Base-by-base conservation (phyloP, 2,888 invertebrate genomes). In the Leptinotarsa tumamoca region DNA sequence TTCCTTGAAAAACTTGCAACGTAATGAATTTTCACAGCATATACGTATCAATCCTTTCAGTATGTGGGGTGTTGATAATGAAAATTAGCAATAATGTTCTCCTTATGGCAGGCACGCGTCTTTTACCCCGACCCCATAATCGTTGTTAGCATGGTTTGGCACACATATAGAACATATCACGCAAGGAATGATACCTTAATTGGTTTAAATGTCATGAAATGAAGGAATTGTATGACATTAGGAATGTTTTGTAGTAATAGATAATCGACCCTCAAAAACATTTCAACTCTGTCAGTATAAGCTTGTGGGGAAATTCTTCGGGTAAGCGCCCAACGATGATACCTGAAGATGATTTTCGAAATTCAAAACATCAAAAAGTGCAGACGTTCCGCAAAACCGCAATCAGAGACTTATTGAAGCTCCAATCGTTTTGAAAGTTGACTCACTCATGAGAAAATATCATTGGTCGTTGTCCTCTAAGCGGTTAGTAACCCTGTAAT, bases 151-250 rank as follows among this genome's bases (percentile, higher is more conserved):
- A 27, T 23, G 61, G 61, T 61, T 56, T 56, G 27, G 61, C 27
- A 61, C 33, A 61, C 23, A 61, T 61, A 56, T 18, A 61, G 61
- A 61, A 4, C 33, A 27, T 27, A 61, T 14, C 17, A 61, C 61
- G 33, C 23, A 27, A n/a, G 61, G 61, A 27, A 61, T 61, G 61
- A 23, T 27, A 33, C 27, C 61, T 61, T 27, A 61, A 61, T 61
- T 61, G 61, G 33, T 15, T 61, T 4, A 61, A 61, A 63, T 63
- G 61, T 63, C 61, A 63, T 23, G 61, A 33, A 63, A 63, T 33
- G 61, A 63, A 27, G 33, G 17, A 10, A 63, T 63, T 33, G 33
- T 33, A 33, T 63, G 61, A 33, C 61, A 63, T 63, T 63, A 2
- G 33, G 17, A 63, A 33, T 63, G 33, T 63, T 63, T 33, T 33